Percentiles rank a stretch among this genome's conserved stretches.
Evolutionary conservation across 1,140 invertebrate species (phyloP).

Genomic region (Babylonia areolata): DNA sequence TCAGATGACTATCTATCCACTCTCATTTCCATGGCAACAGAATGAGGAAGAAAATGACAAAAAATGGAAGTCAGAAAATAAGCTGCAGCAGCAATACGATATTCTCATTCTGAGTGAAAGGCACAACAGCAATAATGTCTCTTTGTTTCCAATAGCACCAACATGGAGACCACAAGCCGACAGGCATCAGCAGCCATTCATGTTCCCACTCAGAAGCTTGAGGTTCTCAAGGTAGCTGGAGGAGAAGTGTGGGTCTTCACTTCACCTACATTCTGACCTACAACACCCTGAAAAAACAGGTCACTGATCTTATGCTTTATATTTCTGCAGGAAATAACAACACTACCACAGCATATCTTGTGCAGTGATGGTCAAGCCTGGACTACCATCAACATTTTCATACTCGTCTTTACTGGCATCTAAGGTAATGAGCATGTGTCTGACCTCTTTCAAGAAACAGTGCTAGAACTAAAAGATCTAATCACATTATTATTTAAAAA

Average conservation of each 20-base stretch:
- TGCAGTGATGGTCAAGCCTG: no score
- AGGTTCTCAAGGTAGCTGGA: background rate
- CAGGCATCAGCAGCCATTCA: background rate
- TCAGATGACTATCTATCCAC: background rate
- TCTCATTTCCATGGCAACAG: constrained; percentile 4
- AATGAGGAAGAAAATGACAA: background rate
- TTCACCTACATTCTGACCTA: background rate
- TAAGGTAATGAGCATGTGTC: no score
- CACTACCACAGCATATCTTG: no score
- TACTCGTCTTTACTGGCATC: no score
- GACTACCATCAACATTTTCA: no score
- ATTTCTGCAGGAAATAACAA: no score
- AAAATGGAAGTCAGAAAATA: constrained; percentile 12
- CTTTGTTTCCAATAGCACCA: constrained; percentile 10
- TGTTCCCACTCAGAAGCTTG: background rate
- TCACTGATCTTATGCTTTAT: no score
- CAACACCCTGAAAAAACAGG: no score
- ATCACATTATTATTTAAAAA: no score
- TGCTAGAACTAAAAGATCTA: no score
- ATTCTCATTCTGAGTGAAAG: background rate
- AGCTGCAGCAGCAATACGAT: constrained; percentile 3
- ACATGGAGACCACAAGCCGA: background rate
- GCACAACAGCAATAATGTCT: background rate
- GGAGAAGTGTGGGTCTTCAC: background rate
- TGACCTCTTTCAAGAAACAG: no score